These are phyloP conservation scores for Yponomeuta evonymella DNA, from an alignment of 2,888 invertebrate species.

Conservation along the genomic window DNA sequence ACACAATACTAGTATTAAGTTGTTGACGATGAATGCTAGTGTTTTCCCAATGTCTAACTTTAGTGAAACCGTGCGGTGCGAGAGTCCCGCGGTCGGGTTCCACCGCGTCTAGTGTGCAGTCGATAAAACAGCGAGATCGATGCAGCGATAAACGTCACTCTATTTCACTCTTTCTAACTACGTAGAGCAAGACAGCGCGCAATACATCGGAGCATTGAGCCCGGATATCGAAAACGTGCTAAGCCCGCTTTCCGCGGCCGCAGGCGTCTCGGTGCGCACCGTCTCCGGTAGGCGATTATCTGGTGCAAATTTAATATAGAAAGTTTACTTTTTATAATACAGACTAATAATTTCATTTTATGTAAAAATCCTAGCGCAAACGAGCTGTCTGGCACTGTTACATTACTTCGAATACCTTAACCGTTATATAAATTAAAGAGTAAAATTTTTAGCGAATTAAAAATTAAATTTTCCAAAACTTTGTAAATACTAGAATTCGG, in stretches of 20 bases:
- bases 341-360: slow-evolving; percentile 70
- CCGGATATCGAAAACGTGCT: not conserved
- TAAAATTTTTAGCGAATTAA: slow-evolving; percentile 75
- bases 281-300: slow-evolving; percentile 54
- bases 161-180: too few relatives aligned
- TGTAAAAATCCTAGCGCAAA: slow-evolving; percentile 75
- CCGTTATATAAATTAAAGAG: slow-evolving; percentile 73
- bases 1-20: slow-evolving; percentile 73
- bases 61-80: slow-evolving; percentile 45
- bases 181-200: too few relatives aligned
- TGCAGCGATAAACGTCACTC: too few relatives aligned
- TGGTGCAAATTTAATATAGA: slow-evolving; percentile 73
- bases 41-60: slow-evolving; percentile 64
- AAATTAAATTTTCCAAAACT: slow-evolving; percentile 75
- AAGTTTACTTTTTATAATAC: slow-evolving; percentile 69
- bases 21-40: slow-evolving; percentile 71
- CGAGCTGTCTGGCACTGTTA: slow-evolving; percentile 73
- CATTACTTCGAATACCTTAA: slow-evolving; percentile 66
- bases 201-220: too few relatives aligned
- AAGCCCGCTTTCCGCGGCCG: slow-evolving; percentile 23
- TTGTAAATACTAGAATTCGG: slow-evolving; percentile 74
- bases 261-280: slow-evolving; percentile 24
- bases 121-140: too few relatives aligned
- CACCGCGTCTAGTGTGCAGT: not conserved
- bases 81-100: not conserved